phyloP scores from a whole-genome alignment of 2,113 vertebrate genomes.

The Oxygymnocypris stewartii region DNA sequence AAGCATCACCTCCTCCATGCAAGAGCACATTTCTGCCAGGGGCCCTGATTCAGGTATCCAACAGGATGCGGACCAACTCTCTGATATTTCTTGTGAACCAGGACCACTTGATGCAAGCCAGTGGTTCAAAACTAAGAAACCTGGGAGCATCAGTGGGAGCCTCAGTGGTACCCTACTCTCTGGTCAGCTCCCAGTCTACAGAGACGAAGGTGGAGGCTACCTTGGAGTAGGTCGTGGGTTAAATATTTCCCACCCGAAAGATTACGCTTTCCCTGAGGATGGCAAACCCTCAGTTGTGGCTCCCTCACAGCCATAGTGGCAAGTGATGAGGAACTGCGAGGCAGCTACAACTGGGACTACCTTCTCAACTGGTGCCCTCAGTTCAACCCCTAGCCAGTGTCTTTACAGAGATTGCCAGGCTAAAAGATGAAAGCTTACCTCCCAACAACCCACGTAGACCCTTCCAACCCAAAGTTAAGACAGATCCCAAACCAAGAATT shows the following conservation, averaged over 20 bases:
- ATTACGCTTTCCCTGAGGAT: conserved; percentile 93
- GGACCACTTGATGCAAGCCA: conserved; percentile 81
- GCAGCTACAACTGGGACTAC: conserved; percentile 99
- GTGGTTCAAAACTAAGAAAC: conserved; percentile 96
- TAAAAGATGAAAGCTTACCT: conserved; percentile 91
- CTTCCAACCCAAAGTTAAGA: conserved; percentile 84
- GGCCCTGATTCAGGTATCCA: conserved; percentile 97
- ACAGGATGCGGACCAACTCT: conserved; percentile 94
- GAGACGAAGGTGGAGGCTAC: conserved; percentile 85
- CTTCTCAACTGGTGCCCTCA: conserved; percentile 98
- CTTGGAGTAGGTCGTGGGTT: conserved; percentile 86
- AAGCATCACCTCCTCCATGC: conserved; percentile 92
- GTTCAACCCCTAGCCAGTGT: conserved; percentile 96
- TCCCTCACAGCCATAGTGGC: conserved; percentile 95
- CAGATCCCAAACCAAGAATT: conserved; percentile 89
- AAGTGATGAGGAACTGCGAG: conserved; percentile 93
- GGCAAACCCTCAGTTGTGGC: conserved; percentile 91
- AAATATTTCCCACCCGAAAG: conserved; percentile 85
- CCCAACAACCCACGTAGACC: conserved; percentile 81
- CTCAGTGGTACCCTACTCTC: conserved; percentile 86
- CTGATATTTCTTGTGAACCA: conserved; percentile 93
- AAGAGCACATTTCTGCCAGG: conserved; percentile 88
- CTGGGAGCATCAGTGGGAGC: conserved; percentile 80
- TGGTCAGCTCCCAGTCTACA: conserved; percentile 85
- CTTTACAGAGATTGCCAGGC: conserved; percentile 94